Percentiles rank a stretch among this genome's conserved stretches.
These are phyloP conservation scores for Adelosebastes latens DNA, from an alignment of 2,797 vertebrate species.

Conservation along the genomic window DNA sequence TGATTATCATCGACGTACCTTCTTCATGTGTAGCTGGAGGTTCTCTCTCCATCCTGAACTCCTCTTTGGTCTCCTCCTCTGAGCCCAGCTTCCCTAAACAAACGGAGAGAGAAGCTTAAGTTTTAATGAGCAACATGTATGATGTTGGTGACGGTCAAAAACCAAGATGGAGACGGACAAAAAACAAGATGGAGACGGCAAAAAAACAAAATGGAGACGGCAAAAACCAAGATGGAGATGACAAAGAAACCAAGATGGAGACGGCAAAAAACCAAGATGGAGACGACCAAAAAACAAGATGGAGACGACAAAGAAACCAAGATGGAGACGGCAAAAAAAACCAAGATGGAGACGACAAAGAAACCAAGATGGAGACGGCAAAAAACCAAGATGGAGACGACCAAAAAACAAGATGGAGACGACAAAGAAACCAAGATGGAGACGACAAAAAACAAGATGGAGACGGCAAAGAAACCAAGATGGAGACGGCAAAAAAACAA, in stretches of 20 bases:
- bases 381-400: background rate
- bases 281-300: background rate
- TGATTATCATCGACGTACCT: conserved; percentile 74
- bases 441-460: background rate
- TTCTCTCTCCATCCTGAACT: conserved; percentile 93
- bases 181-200: background rate
- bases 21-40: conserved; percentile 89
- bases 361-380: background rate
- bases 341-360: too few species aligned
- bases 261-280: too few species aligned
- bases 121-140: background rate
- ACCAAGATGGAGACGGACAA: background rate
- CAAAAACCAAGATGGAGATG: too few species aligned
- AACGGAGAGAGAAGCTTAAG: background rate
- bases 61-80: conserved; percentile 92
- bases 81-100: conserved; percentile 88
- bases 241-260: background rate
- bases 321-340: background rate
- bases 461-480: too few species aligned
- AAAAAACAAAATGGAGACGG: background rate
- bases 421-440: too few species aligned
- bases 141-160: too few species aligned
- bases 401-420: background rate
- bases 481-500: background rate
- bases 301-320: too few species aligned